These are phyloP conservation scores for Cettia cetti DNA, from an alignment of 2,113 vertebrate species.

Conservation along the genomic window DNA sequence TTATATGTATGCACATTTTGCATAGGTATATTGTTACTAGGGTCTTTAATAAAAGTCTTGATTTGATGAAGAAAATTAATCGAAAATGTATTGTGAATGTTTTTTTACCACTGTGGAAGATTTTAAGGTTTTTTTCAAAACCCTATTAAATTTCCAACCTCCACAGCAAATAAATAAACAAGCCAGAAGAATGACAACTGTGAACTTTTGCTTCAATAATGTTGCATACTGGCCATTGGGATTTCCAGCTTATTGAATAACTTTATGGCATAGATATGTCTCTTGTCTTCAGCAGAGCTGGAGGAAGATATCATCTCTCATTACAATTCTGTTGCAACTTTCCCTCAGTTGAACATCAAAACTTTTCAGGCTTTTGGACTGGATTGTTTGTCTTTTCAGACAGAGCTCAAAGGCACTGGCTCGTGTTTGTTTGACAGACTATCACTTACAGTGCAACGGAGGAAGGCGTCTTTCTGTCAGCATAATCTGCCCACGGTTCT, in stretches of 20 bases:
- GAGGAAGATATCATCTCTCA: neutral
- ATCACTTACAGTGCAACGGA: neutral
- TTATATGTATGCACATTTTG: neutral
- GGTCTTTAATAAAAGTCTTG: neutral
- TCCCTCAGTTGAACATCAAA: neutral
- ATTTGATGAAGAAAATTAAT: neutral
- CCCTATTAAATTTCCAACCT: neutral
- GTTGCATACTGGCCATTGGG: neutral
- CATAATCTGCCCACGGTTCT: slow-evolving; percentile 17
- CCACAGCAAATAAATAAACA: neutral
- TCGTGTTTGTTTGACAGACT: neutral
- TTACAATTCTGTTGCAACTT: neutral
- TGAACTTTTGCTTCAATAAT: neutral
- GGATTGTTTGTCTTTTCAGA: neutral
- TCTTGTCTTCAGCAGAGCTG: neutral
- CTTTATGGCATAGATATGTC: neutral
- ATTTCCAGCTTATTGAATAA: neutral
- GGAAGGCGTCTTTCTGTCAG: neutral
- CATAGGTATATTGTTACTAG: neutral
- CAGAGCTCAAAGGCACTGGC: neutral
- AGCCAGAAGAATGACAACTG: neutral
- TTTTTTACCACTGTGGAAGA: neutral
- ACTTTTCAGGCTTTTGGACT: neutral
- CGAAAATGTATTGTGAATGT: neutral
- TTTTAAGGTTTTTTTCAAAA: neutral